Conservation (phyloP, 1,140 invertebrate species). For the Holotrichia oblita region DNA sequence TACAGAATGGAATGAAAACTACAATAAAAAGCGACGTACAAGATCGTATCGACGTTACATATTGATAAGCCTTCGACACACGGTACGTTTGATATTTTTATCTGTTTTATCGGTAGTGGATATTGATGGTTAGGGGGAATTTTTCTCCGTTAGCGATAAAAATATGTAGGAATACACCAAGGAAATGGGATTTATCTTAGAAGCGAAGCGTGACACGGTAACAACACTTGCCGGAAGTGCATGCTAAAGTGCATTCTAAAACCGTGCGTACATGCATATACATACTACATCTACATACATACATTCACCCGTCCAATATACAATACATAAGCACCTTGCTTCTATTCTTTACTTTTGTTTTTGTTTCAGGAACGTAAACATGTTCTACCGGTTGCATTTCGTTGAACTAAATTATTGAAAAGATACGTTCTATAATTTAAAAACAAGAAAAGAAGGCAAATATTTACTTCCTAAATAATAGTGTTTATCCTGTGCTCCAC, state of each 20-base stretch:
- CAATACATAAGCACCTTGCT: neutral
- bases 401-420: neutral
- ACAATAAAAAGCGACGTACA: conserved; percentile 2
- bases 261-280: conserved; percentile 20
- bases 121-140: conserved; percentile 7
- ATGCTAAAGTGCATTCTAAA: conserved; percentile 8
- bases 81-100: conserved; percentile 17
- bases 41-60: conserved; percentile 16
- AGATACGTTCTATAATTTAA: no score
- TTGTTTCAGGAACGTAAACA: neutral
- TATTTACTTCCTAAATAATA: no score
- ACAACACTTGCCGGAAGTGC: conserved; percentile 10
- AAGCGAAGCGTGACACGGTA: conserved; percentile 8
- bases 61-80: conserved; percentile 6
- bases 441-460: no score
- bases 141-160: conserved; percentile 16
- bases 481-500: no score
- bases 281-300: neutral
- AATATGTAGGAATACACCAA: neutral
- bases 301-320: neutral
- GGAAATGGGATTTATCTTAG: conserved; percentile 20
- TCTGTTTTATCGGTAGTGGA: conserved; percentile 7
- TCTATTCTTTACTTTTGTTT: neutral
- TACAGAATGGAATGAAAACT: conserved; percentile 12
- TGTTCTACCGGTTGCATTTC: neutral